phyloP scores from a whole-genome alignment of 2,888 invertebrate genomes.

The Trichacis sp. region DNA sequence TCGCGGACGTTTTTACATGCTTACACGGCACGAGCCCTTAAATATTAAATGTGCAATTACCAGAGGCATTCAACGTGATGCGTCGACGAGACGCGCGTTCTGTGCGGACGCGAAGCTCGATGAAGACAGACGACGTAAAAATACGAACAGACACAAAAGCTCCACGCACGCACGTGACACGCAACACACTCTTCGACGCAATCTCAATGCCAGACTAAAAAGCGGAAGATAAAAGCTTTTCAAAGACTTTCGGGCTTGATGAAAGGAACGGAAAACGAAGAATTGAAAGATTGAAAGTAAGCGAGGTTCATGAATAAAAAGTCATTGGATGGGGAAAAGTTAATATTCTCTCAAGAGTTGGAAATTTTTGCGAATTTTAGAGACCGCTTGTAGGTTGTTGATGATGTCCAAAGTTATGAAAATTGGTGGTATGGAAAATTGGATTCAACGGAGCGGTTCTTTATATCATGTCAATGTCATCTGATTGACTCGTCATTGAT shows the following conservation, averaged over 20 bases:
- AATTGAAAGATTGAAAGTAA: slow-evolving; percentile 35
- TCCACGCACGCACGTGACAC: slow-evolving; percentile 50
- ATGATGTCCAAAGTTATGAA: no score
- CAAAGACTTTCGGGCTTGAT: slow-evolving; percentile 51
- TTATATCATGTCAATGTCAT: no score
- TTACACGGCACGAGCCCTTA: slow-evolving; percentile 64
- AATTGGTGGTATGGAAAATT: no score
- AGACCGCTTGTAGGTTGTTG: no score
- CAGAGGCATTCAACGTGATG: slow-evolving; percentile 66
- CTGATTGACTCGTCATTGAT: no score
- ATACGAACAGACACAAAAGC: slow-evolving; percentile 31
- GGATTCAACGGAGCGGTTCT: no score
- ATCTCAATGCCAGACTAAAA: slow-evolving; percentile 65
- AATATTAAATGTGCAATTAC: slow-evolving; percentile 69
- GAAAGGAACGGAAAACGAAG: slow-evolving; percentile 37
- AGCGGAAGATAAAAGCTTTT: slow-evolving; percentile 67
- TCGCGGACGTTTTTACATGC: slow-evolving; percentile 61
- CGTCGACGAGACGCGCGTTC: slow-evolving; percentile 53
- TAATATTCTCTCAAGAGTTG: no score
- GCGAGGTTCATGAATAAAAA: no score
- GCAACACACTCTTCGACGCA: slow-evolving; percentile 48
- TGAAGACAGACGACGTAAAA: slow-evolving; percentile 20
- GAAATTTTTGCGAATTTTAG: no score
- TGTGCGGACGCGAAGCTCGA: slow-evolving; percentile 36
- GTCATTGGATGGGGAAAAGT: no score